Percentiles rank a stretch among this genome's conserved stretches.
Evolutionary conservation across 2,113 vertebrate species (phyloP).

Genomic region (Excalfactoria chinensis): DNA sequence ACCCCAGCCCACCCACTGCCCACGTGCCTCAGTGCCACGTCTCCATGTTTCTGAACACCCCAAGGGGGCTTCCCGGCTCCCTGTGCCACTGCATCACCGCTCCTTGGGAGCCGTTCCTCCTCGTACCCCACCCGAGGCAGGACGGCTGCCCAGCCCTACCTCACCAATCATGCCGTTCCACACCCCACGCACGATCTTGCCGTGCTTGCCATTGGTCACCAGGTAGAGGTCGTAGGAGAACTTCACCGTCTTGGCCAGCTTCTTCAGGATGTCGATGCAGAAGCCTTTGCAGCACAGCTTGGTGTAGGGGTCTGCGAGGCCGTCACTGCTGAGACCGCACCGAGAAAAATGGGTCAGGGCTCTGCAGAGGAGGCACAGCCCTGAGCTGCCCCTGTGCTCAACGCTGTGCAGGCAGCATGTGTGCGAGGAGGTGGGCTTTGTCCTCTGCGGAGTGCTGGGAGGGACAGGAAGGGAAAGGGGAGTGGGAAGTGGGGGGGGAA

Average conservation of each 20-base stretch:
- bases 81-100: no score
- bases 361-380: background rate
- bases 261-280: conserved; percentile 98
- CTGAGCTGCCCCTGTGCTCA: background rate
- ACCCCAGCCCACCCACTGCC: no score
- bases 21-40: no score
- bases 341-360: fast-evolving
- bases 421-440: fast-evolving
- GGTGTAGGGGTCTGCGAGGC: conserved; percentile 87
- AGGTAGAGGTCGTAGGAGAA: conserved; percentile 98
- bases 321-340: conserved; percentile 18
- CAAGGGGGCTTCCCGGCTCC: no score
- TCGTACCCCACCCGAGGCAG: background rate
- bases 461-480: background rate
- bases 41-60: no score
- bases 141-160: conserved; percentile 75
- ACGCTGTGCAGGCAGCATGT: fast-evolving
- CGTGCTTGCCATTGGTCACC: conserved; percentile 97
- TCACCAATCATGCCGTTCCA: conserved; percentile 99
- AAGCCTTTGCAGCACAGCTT: conserved; percentile 98
- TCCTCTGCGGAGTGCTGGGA: background rate
- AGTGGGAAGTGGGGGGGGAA: background rate
- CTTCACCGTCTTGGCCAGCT: conserved; percentile 91
- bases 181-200: conserved; percentile 93
- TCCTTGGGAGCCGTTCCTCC: background rate